Evolutionary conservation across 1,140 invertebrate species (phyloP).

Genomic region (Eulimnadia texana): DNA sequence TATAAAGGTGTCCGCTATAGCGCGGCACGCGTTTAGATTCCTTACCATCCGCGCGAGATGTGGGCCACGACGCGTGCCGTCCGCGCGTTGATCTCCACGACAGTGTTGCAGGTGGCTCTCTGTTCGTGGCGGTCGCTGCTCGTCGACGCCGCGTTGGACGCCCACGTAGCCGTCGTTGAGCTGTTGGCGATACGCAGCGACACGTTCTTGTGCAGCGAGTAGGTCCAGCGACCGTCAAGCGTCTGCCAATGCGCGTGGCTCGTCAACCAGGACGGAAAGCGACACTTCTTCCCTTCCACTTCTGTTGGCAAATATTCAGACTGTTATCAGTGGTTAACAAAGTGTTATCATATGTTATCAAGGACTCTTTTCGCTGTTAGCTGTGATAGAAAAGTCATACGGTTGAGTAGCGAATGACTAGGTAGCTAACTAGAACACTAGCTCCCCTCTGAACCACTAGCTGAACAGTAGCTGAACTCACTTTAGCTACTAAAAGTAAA

Average conservation of each 20-base stretch:
- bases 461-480: no score
- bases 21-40: no score
- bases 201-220: conserved; percentile 56
- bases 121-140: conserved; percentile 6
- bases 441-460: no score
- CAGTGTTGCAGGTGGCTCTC: conserved; percentile 10
- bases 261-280: conserved; percentile 58
- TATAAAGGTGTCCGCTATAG: no score
- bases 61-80: conserved; percentile 15
- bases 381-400: no score
- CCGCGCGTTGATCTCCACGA: conserved; percentile 9
- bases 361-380: no score
- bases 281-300: conserved; percentile 43
- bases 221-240: conserved; percentile 52
- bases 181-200: conserved; percentile 43
- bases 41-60: conserved; percentile 14
- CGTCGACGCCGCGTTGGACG: neutral
- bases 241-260: conserved; percentile 62
- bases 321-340: no score
- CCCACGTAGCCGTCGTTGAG: conserved; percentile 5
- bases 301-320: no score
- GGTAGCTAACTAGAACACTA: no score
- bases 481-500: no score
- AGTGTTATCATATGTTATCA: no score
- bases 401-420: no score